A percentile compares a stretch with the other conserved stretches of the same genome.
Conservation (phyloP, 2,113 vertebrate genomes). For the Eira barbara region DNA sequence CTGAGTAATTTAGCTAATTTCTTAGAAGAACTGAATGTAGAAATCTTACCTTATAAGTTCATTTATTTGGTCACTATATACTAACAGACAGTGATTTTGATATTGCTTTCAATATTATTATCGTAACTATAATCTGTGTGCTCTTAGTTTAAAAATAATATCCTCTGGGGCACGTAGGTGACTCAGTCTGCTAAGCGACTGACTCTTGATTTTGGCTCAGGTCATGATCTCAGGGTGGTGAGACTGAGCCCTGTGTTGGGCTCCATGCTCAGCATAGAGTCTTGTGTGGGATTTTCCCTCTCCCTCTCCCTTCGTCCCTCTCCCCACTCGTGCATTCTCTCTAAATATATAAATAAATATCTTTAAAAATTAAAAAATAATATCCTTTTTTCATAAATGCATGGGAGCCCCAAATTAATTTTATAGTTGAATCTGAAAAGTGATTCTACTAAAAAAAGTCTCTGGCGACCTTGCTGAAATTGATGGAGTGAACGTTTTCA, state of each 20-base stretch:
- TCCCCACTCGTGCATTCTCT: background rate
- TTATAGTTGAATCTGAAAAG: conserved; percentile 8
- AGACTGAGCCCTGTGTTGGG: background rate
- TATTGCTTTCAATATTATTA: background rate
- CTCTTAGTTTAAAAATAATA: conserved; percentile 31
- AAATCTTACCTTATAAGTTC: background rate
- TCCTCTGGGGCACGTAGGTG: background rate
- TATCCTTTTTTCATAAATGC: background rate
- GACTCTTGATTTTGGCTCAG: background rate
- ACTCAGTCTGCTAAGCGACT: background rate
- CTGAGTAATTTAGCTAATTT: conserved; percentile 5
- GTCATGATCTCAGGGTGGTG: background rate
- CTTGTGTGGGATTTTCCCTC: background rate
- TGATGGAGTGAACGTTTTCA: background rate
- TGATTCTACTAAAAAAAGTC: background rate
- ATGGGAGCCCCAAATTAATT: background rate
- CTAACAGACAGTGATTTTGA: background rate
- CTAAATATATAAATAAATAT: background rate
- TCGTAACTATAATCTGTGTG: background rate
- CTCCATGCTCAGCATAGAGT: background rate
- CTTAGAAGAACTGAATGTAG: background rate
- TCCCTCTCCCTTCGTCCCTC: background rate
- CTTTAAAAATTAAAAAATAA: background rate
- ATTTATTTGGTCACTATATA: background rate
- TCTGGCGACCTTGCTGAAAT: background rate